Base-by-base conservation (phyloP, 1,140 invertebrate species). In the Papilio dardanus region DNA sequence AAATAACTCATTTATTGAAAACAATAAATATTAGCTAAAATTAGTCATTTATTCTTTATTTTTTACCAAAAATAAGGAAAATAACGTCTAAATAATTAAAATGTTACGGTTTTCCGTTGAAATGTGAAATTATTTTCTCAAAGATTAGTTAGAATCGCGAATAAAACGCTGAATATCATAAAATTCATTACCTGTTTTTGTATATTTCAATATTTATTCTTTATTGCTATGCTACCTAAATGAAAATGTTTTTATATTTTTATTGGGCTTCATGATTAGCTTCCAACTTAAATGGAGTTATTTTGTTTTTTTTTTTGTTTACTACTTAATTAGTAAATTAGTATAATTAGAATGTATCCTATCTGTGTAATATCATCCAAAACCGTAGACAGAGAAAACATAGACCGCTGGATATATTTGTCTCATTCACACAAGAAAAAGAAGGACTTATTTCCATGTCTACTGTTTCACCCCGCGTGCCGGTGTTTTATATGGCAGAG, bases 41-140 rank as follows among this genome's bases (percentile, higher is more conserved):
- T n/a, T n/a, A n/a, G n/a, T n/a, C n/a, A n/a, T n/a, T 42, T 14
- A 4, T 12, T 16, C 0, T 42, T 16, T 16, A 16, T 1, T 42
- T 42, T 16, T 46, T 19, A 4, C 42, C 42, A 19, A n/a, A 46
- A 46, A 46, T 46, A 46, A 46, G 5, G n/a, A 19, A 42, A 42
- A 46, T n/a, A 46, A 19, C 42, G 16, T 19, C n/a, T 46, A 54
- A 54, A 24, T 54, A 24, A 54, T 54, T 54, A 54, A 54, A 54
- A 54, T 54, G 50, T 54, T 54, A 24, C 50, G 50, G 50, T 24
- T 54, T 28, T 54, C 50, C 50, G 21, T 21, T 54, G 50, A 54
- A 54, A 54, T 54, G 50, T 54, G 50, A 54, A 54, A 54, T 54
- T 54, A 54, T 54, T 54, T 54, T 54, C 50, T 24, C 50, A 54